phyloP scores from a whole-genome alignment of 2,888 invertebrate species.

The Hirtodrosophila cameraria region DNA sequence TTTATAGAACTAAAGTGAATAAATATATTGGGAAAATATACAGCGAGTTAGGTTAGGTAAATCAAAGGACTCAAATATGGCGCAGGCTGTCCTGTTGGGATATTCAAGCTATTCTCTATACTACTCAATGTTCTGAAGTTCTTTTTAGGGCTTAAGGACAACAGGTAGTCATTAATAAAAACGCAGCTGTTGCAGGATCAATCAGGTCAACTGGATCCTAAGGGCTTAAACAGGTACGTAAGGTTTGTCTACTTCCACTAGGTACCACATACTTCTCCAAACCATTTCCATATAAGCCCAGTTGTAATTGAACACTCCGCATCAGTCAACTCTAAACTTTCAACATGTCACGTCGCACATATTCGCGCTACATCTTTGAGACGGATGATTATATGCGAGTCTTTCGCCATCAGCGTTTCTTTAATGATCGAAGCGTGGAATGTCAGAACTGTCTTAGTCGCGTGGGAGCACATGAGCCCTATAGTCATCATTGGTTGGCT shows the following conservation, averaged over 20 bases:
- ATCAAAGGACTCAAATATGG: too few species aligned
- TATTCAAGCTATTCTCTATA: too few species aligned
- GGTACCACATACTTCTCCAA: not conserved
- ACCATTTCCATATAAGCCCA: conserved; percentile 10
- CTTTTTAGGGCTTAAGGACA: too few species aligned
- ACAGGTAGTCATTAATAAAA: too few species aligned
- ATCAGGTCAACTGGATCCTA: too few species aligned
- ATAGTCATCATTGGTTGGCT: conserved; percentile 53
- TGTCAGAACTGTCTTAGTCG: conserved; percentile 48
- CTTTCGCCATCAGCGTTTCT: conserved; percentile 39
- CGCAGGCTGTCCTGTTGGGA: too few species aligned
- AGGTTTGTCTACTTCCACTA: not conserved
- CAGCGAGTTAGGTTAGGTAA: too few species aligned
- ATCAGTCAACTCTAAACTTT: conserved; percentile 4
- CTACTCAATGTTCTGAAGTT: too few species aligned
- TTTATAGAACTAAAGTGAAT: too few species aligned
- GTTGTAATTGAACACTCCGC: not conserved
- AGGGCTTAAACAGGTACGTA: not conserved
- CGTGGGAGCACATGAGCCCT: conserved; percentile 41
- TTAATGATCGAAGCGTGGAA: conserved; percentile 26
- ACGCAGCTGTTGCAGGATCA: too few species aligned
- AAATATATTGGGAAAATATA: too few species aligned
- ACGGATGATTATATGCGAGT: conserved; percentile 14
- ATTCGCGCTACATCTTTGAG: conserved; percentile 48
- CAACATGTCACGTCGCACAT: conserved; percentile 31